Base-by-base conservation (phyloP, 2,888 invertebrate species). In the Drosophila anomalipes region DNA sequence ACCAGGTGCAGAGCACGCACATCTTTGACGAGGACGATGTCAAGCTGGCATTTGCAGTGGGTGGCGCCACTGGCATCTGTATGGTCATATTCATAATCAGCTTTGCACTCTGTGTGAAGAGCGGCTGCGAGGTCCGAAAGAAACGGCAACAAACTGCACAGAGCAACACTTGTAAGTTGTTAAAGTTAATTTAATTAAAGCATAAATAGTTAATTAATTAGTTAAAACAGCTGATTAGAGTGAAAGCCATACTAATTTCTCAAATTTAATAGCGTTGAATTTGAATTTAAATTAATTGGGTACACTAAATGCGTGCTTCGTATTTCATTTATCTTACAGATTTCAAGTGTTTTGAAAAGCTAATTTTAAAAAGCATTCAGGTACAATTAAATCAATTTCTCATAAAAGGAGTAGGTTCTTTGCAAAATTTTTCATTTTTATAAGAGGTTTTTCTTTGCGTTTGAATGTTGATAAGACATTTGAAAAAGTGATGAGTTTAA, bases 11-110 rank as follows among this genome's bases (percentile, higher is more conserved):
- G 39, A 71, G 73, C 44, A 35, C 75, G 1, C 86, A 79, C 35
- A 73, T 75, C 66, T 91, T 83, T 57, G 87, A 90, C 16, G 83
- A 90, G 69, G 77, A 91, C 52, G 92, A 92, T 66, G 74, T 93
- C 10, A 87, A 90, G 62, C 81, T 92, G 69, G 91, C 90, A 19
- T 92, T 92, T 52, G 77, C 91, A 1, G 83, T 92, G 59, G 92
- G 92, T 3, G 79, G 86, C 4, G 88, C 90, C 22, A 75, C 92
- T 4, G 93, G 93, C 51, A 79, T 91, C 39, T 87, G 91, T 26
- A 64, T 86, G 62, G 83, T 91, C 52, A 86, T 90, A 22, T 89
- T 88, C 53, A 83, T 92, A 56, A 74, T 91, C 6, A 84, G 86
- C 22, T 92, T 89, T 71, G 83, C 86, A 4, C 69, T 92, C 2